A percentile compares a stretch with the other conserved stretches of the same genome.
Conservation (phyloP, 2,888 invertebrate species). For the Glomeris marginata region DNA sequence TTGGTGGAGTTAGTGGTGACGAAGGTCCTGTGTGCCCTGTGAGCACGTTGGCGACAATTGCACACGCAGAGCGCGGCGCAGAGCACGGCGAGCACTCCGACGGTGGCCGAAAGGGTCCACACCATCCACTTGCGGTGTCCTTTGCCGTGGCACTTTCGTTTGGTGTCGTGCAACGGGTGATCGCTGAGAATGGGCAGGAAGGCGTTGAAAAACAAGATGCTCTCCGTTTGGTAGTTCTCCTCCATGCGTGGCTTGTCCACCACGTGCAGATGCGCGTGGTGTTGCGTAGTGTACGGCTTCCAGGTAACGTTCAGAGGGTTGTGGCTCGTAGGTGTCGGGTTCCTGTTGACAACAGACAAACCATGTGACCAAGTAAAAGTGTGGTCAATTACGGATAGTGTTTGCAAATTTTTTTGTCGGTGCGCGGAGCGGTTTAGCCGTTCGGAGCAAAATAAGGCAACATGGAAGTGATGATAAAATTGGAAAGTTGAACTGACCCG, state of each 20-base stretch:
- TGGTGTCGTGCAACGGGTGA: conserved; percentile 8
- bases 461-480: neutral
- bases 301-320: conserved; percentile 12
- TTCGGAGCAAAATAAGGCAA: neutral
- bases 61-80: conserved; percentile 7
- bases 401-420: no score
- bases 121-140: conserved; percentile 10
- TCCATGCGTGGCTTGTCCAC: conserved; percentile 9
- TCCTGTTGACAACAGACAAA: neutral
- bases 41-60: conserved; percentile 4
- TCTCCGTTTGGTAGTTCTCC: conserved; percentile 13
- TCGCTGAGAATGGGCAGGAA: conserved; percentile 14
- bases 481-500: conserved; percentile 26
- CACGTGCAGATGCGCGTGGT: conserved; percentile 10
- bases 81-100: conserved; percentile 5
- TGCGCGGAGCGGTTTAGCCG: no score
- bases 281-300: conserved; percentile 10
- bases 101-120: conserved; percentile 7
- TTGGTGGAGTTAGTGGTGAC: neutral
- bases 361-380: neutral
- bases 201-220: conserved; percentile 13
- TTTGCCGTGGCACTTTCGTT: conserved; percentile 1
- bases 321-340: conserved; percentile 10
- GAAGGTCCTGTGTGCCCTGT: neutral
- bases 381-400: no score